These are phyloP conservation scores for Yponomeuta sedellus DNA, from an alignment of 2,888 invertebrate species.

Conservation along the genomic window DNA sequence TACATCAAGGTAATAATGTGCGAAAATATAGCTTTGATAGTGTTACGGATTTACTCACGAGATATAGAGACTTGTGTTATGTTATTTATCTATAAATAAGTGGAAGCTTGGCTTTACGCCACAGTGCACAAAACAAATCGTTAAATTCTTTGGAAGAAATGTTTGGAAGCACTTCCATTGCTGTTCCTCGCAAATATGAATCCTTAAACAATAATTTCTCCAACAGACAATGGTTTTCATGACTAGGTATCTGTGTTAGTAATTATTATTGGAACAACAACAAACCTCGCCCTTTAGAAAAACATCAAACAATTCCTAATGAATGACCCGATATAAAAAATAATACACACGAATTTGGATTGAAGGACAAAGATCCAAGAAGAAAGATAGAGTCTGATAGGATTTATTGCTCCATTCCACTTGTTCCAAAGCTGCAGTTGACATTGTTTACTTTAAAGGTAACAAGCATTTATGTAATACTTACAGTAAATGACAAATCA, in stretches of 20 bases:
- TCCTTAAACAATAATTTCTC: not conserved
- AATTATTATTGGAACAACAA: no score
- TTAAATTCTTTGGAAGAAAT: conserved; percentile 2
- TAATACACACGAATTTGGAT: no score
- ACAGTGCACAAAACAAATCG: conserved; percentile 9
- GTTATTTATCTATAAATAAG: conserved; percentile 17
- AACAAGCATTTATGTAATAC: conserved; percentile 32
- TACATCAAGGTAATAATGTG: not conserved
- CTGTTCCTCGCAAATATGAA: not conserved
- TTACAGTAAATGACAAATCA: conserved; percentile 87
- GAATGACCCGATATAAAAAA: no score
- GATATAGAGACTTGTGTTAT: not conserved
- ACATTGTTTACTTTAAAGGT: no score
- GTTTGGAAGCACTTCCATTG: not conserved
- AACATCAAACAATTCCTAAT: no score
- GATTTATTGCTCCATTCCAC: no score
- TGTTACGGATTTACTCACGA: not conserved
- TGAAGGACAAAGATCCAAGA: no score
- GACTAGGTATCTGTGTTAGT: no score
- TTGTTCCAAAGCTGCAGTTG: no score
- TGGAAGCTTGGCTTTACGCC: conserved; percentile 19
- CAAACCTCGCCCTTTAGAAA: no score
- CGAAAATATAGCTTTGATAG: not conserved
- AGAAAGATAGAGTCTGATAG: no score
- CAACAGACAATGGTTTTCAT: no score